phyloP scores from a whole-genome alignment of 1,140 invertebrate genomes.

The Calycopis cecrops region DNA sequence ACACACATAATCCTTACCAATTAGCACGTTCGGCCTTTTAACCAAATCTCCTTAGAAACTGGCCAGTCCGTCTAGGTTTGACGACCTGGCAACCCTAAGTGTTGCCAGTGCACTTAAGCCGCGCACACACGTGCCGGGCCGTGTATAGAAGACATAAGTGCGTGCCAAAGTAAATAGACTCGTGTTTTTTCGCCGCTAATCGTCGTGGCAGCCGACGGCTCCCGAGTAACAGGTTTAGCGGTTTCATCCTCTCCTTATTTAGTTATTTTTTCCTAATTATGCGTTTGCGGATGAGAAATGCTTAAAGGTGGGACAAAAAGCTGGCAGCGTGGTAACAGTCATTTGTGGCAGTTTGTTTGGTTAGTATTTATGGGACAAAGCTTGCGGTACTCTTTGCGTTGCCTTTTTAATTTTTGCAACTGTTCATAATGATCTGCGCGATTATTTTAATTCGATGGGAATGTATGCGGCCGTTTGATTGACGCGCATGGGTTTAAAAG shows the following conservation, averaged over 20 bases:
- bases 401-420: neutral
- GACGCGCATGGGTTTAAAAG: no score
- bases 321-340: constrained; percentile 7
- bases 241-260: constrained; percentile 25
- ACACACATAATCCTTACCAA: no score
- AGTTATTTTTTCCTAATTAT: constrained; percentile 31
- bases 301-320: constrained; percentile 22
- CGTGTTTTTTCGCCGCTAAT: constrained; percentile 35
- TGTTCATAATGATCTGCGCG: neutral
- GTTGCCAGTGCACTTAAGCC: no score
- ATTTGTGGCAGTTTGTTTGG: constrained; percentile 2
- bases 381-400: neutral
- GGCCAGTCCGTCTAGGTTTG: no score
- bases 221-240: constrained; percentile 23
- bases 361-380: neutral
- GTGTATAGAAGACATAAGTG: neutral
- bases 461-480: no score
- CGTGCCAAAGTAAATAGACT: constrained; percentile 29
- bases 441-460: no score
- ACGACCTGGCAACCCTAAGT: no score
- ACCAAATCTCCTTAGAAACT: no score
- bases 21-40: no score
- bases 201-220: constrained; percentile 18
- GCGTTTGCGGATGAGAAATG: constrained; percentile 24
- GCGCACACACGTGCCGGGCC: no score